Conservation (phyloP, 2,888 invertebrate species). For the Acrobasis consociella region DNA sequence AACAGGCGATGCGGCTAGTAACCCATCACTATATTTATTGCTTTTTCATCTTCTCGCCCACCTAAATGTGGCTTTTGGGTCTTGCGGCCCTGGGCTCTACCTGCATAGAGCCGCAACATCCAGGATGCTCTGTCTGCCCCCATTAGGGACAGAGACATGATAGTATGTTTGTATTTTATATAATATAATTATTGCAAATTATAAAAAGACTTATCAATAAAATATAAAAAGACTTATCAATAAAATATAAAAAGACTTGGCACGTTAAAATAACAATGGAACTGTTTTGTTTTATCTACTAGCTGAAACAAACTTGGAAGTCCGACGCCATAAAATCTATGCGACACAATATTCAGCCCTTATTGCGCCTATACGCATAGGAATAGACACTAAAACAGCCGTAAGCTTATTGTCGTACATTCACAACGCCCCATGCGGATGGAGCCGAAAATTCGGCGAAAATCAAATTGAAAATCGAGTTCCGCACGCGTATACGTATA, state of each 20-base stretch:
- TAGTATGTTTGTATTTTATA: too few species aligned
- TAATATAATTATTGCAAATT: too few species aligned
- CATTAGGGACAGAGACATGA: too few species aligned
- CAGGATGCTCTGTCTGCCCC: too few species aligned
- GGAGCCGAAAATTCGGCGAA: constrained; percentile 52
- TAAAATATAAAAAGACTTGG: not conserved
- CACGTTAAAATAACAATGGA: not conserved
- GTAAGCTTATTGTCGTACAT: constrained; percentile 35
- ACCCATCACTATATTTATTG: too few species aligned
- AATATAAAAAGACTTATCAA: too few species aligned
- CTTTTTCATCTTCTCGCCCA: too few species aligned
- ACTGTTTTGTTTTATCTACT: not conserved
- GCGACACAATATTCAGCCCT: constrained; percentile 20
- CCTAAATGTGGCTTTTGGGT: too few species aligned
- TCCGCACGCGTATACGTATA: constrained; percentile 49
- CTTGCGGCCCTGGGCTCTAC: too few species aligned
- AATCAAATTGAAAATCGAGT: constrained; percentile 70
- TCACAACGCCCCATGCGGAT: constrained; percentile 42
- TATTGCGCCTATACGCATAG: constrained; percentile 17
- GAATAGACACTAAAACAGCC: constrained; percentile 30
- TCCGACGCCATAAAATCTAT: constrained; percentile 17
- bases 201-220: too few species aligned
- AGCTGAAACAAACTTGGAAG: not conserved
- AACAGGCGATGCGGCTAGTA: too few species aligned
- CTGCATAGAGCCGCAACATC: too few species aligned